These are phyloP conservation scores for Patella depressa DNA, from an alignment of 2,888 invertebrate species.

Conservation along the genomic window DNA sequence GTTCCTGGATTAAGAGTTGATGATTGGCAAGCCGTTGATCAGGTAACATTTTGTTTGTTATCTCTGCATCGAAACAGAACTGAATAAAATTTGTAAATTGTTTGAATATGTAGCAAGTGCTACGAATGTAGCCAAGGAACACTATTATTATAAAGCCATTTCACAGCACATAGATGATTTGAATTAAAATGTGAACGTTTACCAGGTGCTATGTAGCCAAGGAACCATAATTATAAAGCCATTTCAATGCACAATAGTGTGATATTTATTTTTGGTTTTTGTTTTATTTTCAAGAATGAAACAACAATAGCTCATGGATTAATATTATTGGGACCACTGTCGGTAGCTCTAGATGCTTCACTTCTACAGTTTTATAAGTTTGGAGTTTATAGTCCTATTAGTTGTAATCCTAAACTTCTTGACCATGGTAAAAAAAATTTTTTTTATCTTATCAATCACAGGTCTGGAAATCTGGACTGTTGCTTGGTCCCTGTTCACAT, in stretches of 20 bases:
- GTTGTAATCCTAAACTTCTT: constrained; percentile 50
- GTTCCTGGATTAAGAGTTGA: constrained; percentile 55
- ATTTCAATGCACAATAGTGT: no score
- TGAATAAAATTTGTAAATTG: no score
- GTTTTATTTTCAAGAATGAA: constrained; percentile 52
- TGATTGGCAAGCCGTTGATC: constrained; percentile 57
- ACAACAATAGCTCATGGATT: constrained; percentile 58
- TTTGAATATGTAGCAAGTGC: no score
- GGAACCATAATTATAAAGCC: no score
- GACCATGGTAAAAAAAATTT: constrained; percentile 45
- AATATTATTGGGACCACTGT: constrained; percentile 59
- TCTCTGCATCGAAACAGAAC: no score
- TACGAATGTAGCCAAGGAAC: no score
- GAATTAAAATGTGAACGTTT: no score
- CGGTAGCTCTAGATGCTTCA: constrained; percentile 61
- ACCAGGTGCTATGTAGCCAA: no score
- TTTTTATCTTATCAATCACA: no score
- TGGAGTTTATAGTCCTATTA: constrained; percentile 53
- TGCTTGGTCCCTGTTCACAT: not conserved
- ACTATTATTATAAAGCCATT: no score
- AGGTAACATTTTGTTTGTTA: constrained; percentile 36
- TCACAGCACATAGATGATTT: no score
- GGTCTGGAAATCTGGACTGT: not conserved
- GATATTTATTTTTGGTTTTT: not conserved
- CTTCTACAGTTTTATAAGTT: constrained; percentile 58